Percentiles rank a stretch among this genome's conserved stretches.
These are phyloP conservation scores for Melinopterus prodromus DNA, from an alignment of 2,888 invertebrate genomes.

Conservation along the genomic window DNA sequence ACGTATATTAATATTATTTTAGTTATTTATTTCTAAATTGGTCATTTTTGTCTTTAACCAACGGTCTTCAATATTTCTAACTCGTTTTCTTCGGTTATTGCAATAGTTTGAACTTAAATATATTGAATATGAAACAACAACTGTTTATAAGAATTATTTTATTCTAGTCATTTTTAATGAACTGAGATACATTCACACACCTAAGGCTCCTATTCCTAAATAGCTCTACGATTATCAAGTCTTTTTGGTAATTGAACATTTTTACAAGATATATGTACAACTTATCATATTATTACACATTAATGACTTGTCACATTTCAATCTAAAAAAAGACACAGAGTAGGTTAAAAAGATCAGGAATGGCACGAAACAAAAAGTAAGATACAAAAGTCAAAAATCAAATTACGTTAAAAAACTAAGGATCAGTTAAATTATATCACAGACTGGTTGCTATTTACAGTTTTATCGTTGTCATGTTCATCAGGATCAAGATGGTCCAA, in stretches of 20 bases:
- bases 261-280: not conserved
- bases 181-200: not conserved
- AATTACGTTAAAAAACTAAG: not conserved
- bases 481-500: conserved; percentile 46
- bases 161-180: not conserved
- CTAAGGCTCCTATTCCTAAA: not conserved
- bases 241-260: conserved; percentile 4
- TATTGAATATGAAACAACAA: not conserved
- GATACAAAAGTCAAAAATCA: not conserved
- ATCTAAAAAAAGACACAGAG: not conserved
- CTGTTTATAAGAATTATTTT: not conserved
- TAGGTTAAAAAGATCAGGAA: not conserved
- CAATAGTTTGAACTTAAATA: too few relatives aligned
- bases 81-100: too few relatives aligned
- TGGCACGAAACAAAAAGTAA: not conserved
- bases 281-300: not conserved
- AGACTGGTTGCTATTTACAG: conserved; percentile 51
- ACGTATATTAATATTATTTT: not conserved
- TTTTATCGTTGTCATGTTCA: conserved; percentile 30
- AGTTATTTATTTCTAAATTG: not conserved
- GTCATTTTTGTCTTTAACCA: too few relatives aligned
- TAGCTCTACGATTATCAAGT: not conserved
- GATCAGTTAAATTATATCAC: conserved; percentile 53
- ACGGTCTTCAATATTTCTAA: too few relatives aligned
- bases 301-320: not conserved